Evolutionary conservation across 92 coral and sea anemone genomes (phyloP), one percentile per base, ranked within the genome.

Genomic region (Siderastrea radians): DNA sequence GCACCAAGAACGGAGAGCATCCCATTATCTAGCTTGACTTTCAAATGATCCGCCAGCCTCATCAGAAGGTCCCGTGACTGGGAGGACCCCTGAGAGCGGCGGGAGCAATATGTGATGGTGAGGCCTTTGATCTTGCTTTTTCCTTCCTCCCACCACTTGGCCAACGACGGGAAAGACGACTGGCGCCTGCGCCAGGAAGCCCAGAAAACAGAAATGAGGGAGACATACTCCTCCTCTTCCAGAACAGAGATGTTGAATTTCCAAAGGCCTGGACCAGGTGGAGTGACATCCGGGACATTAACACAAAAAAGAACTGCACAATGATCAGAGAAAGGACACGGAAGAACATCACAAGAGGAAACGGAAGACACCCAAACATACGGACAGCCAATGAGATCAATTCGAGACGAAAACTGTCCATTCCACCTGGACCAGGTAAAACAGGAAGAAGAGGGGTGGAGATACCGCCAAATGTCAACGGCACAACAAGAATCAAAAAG

Each of bases 61-160:
- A n/a, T n/a, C n/a, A n/a, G n/a, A n/a, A n/a, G n/a, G n/a, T n/a
- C n/a, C n/a, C n/a, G n/a, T n/a, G n/a, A n/a, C n/a, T n/a, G n/a
- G n/a, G n/a, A n/a, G n/a, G n/a, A n/a, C n/a, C n/a, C n/a, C n/a
- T n/a, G n/a, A n/a, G n/a, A n/a, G n/a, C n/a, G n/a, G n/a, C n/a
- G n/a, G n/a, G n/a, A n/a, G n/a, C n/a, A n/a, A n/a, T n/a, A n/a
- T n/a, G n/a, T n/a, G n/a, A n/a, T n/a, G n/a, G n/a, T n/a, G n/a
- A n/a, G n/a, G n/a, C n/a, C n/a, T n/a, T n/a, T n/a, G n/a, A n/a
- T n/a, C n/a, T n/a, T n/a, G n/a, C n/a, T n/a, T n/a, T 86, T 86
- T 7, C 90, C 79, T 0, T n/a, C 78, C 7, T 78, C 90, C 90
- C 90, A 86, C 90, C 90, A 86, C 12, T 62, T 0, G 5, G 63